Evolutionary conservation across 1,140 invertebrate species (phyloP), one percentile per base, ranked within the genome.

Genomic region (Leucophenga varia): DNA sequence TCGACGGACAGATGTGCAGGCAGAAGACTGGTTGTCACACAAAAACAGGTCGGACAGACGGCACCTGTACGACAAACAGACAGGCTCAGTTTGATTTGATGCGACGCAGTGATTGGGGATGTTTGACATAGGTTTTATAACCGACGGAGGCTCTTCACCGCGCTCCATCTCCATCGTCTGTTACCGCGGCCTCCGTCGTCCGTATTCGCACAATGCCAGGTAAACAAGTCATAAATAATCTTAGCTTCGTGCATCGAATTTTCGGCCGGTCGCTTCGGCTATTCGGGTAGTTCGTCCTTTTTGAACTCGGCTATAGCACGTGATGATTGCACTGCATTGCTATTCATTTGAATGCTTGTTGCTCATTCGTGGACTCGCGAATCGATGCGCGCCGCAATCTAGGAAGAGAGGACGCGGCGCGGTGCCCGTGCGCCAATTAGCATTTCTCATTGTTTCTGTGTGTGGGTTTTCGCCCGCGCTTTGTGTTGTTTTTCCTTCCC

Each of bases 401-500:
- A 53, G 60, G 61, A 57, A 64, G 65, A 59, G 65, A 49, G 52
- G 57, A 41, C 47, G 47, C 40, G 47, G 42, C 42, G 67, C 56
- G 65, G 61, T 63, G 59, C 52, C 57, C 72, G 67, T 56, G 68
- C 68, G 68, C 68, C 68, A 72, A 72, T 72, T 72, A 72, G 68
- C 68, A 71, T 72, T 65, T 72, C 61, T 61, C 64, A 65, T 64
- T 72, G 68, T 61, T 50, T 71, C 49, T 45, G 39, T 52, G 43
- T 37, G 17, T 46, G 51, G 54, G 37, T 50, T n/a, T n/a, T n/a
- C n/a, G n/a, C n/a, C n/a, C n/a, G n/a, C n/a, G n/a, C n/a, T n/a
- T 39, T 47, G 22, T 43, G 25, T 42, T 44, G 17, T 34, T 36
- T 30, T 41, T 42, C 22, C 30, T 41, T 42, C 22, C 30, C 43